phyloP scores from a whole-genome alignment of 2,113 vertebrate species.

The Asarcornis scutulata region DNA sequence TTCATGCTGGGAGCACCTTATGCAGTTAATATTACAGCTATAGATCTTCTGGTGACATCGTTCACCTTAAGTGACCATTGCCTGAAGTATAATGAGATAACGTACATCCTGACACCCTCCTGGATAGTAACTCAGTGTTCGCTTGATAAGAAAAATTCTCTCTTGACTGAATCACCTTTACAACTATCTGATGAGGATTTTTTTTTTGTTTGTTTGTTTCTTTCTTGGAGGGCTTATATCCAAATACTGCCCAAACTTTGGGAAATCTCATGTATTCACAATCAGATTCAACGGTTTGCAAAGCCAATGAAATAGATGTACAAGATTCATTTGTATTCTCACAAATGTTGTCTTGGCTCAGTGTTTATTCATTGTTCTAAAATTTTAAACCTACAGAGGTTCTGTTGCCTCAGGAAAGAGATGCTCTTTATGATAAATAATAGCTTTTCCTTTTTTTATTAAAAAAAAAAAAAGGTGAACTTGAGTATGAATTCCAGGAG shows the following conservation, averaged over 20 bases:
- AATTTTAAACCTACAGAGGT: constrained; percentile 12
- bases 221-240: not conserved
- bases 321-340: not conserved
- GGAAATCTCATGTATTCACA: not conserved
- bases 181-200: not conserved
- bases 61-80: constrained; percentile 55
- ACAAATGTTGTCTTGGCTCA: not conserved
- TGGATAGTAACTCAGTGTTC: not conserved
- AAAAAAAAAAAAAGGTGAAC: constrained; percentile 16
- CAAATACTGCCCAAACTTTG: not conserved
- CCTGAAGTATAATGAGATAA: constrained; percentile 29
- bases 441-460: constrained; percentile 9
- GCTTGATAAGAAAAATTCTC: not conserved
- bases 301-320: not conserved
- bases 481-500: constrained; percentile 51
- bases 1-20: constrained; percentile 50
- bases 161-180: not conserved
- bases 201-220: not conserved
- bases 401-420: not conserved
- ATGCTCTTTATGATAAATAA: constrained; percentile 47
- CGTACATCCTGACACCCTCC: constrained; percentile 8
- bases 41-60: not conserved
- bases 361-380: constrained; percentile 39
- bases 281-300: not conserved
- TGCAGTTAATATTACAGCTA: constrained; percentile 55